Percentiles rank a stretch among this genome's conserved stretches.
These are phyloP conservation scores for Phylloscopus collybita DNA, from an alignment of 2,797 vertebrate species.

Conservation along the genomic window DNA sequence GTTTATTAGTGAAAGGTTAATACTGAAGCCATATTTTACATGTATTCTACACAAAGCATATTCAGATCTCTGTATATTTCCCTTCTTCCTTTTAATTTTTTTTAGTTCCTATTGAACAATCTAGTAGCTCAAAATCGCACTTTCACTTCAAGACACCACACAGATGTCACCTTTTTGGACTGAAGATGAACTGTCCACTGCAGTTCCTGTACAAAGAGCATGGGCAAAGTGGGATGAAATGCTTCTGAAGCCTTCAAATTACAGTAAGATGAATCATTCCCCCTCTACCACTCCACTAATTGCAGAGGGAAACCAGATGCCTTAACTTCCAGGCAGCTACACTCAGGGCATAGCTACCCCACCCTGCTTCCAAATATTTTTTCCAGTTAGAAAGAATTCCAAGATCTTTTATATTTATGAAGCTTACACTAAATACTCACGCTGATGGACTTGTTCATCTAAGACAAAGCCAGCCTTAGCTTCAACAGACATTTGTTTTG, in stretches of 20 bases:
- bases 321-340: conserved; percentile 20
- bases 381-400: not conserved
- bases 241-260: conserved; percentile 8
- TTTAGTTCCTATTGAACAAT: not conserved
- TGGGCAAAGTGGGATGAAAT: not conserved
- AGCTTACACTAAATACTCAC: not conserved
- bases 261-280: conserved; percentile 28
- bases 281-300: not conserved
- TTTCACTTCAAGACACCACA: not conserved
- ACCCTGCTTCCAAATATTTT: not conserved
- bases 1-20: not conserved
- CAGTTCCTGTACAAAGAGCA: not conserved
- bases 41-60: not conserved
- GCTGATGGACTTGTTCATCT: not conserved
- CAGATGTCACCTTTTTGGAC: not conserved
- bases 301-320: conserved; percentile 43
- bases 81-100: not conserved
- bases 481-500: not conserved
- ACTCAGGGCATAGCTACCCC: not conserved
- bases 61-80: not conserved
- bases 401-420: not conserved
- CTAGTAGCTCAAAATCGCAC: not conserved
- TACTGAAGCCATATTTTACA: not conserved
- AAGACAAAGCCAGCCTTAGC: not conserved
- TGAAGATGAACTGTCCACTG: not conserved